A percentile compares a stretch with the other conserved stretches of the same genome.
Evolutionary conservation across 2,797 vertebrate species (phyloP).

Genomic region (Parambassis ranga): DNA sequence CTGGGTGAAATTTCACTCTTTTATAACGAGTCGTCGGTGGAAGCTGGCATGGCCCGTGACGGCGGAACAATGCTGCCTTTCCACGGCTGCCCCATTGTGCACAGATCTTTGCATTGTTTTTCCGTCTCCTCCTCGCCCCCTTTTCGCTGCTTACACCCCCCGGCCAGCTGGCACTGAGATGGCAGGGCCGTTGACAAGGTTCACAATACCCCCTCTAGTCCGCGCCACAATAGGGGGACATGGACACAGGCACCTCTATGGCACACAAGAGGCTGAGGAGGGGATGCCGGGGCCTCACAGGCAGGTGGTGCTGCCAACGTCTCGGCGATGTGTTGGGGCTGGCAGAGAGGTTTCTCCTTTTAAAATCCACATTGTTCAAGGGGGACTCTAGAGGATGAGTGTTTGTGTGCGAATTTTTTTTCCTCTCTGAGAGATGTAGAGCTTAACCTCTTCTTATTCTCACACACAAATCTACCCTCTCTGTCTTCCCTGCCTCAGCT

Average conservation of each 20-base stretch:
- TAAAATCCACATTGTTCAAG: constrained; percentile 71
- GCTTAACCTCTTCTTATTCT: constrained; percentile 40
- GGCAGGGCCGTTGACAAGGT: constrained; percentile 73
- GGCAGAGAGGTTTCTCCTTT: constrained; percentile 68
- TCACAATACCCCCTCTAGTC: constrained; percentile 79
- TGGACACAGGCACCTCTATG: constrained; percentile 76
- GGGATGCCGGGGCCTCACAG: constrained; percentile 54
- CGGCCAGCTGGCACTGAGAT: constrained; percentile 80
- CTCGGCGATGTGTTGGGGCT: constrained; percentile 50
- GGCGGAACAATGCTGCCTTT: constrained; percentile 66
- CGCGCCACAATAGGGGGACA: constrained; percentile 73
- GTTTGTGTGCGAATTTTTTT: constrained; percentile 61
- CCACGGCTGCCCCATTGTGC: constrained; percentile 70
- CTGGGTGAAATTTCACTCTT: constrained; percentile 15
- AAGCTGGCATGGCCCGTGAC: constrained; percentile 64
- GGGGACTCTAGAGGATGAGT: constrained; percentile 64
- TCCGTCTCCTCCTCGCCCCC: constrained; percentile 36
- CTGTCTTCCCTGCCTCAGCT: constrained; percentile 27
- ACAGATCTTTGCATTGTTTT: constrained; percentile 75
- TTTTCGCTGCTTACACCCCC: constrained; percentile 50
- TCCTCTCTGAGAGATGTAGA: constrained; percentile 42
- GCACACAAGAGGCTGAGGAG: constrained; percentile 67
- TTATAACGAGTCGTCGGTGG: constrained; percentile 46
- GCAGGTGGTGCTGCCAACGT: constrained; percentile 78
- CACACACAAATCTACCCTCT: constrained; percentile 15